Base-by-base conservation (phyloP, 92 coral and sea anemone species). In the Epizoanthus scotinus region DNA sequence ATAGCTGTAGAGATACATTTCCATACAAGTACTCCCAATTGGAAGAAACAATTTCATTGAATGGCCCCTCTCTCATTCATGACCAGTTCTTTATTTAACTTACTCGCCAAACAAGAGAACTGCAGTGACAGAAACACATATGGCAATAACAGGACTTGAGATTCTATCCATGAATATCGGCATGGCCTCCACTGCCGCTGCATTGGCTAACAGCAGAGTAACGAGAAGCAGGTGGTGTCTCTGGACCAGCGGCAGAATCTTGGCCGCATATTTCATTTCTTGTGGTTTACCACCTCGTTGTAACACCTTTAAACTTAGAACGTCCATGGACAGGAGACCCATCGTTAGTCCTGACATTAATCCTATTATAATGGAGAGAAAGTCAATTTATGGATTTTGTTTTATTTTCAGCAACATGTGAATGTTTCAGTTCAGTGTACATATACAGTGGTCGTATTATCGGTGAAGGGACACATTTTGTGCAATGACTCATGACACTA, bases 51-150 rank as follows among this genome's bases (percentile, higher is more conserved):
- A n/a, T n/a, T n/a, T n/a, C n/a, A n/a, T n/a, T n/a, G n/a, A n/a
- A n/a, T n/a, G n/a, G n/a, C n/a, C n/a, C n/a, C n/a, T n/a, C n/a
- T n/a, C n/a, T n/a, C n/a, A n/a, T n/a, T n/a, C n/a, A n/a, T n/a
- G n/a, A n/a, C n/a, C n/a, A n/a, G n/a, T n/a, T n/a, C 4, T 4
- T 36, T 10, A 10, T 27, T 40, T 52, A 77, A 88, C 99, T 89
- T 93, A 95, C 99, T 95, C 99, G 72, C 98, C 99, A 89, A 95
- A 95, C 67, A 95, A 89, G 78, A 95, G 86, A 27, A 95, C 99
- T 50, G 99, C 99, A 74, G 98, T 94, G 20, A 95, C 99, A 28
- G 99, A 95, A 63, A 95, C 98, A 78, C 93, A 85, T 47, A 95
- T 89, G 24, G 99, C 99, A 78, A 91, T 87, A 15, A 93, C 89